Evolutionary conservation across 2,888 invertebrate species (phyloP).

Genomic region (Ommatoiulus sabulosus): DNA sequence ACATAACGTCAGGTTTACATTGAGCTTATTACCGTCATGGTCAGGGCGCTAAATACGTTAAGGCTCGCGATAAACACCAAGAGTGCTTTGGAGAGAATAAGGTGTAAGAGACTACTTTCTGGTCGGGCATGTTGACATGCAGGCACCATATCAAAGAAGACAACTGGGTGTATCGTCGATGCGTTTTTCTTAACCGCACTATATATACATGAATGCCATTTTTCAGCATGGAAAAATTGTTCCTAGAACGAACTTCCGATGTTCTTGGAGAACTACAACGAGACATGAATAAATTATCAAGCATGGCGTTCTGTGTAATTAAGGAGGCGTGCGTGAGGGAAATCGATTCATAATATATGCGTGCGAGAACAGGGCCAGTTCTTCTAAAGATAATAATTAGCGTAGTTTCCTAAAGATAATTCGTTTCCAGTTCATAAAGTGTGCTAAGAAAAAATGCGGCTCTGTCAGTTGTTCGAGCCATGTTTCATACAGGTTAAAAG

Average conservation of each 20-base stretch:
- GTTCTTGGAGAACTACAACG: background rate
- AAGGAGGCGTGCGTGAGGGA: constrained; percentile 17
- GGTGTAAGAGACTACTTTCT: background rate
- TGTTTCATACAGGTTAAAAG: background rate
- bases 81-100: background rate
- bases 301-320: constrained; percentile 9
- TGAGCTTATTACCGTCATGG: background rate
- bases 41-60: background rate
- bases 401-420: constrained; percentile 20
- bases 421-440: constrained; percentile 20
- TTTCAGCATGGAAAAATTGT: background rate
- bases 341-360: constrained; percentile 32
- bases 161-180: background rate
- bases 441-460: background rate
- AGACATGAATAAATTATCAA: constrained; percentile 18
- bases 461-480: background rate
- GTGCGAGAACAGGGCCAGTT: background rate
- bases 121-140: background rate
- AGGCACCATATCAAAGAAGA: background rate
- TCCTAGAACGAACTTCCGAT: background rate
- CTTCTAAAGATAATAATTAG: constrained; percentile 44
- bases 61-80: background rate
- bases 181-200: background rate
- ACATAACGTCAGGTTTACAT: background rate
- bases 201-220: background rate